A percentile compares a stretch with the other conserved stretches of the same genome.
Conservation (phyloP, 2,797 vertebrate species). For the Fratercula arctica region DNA sequence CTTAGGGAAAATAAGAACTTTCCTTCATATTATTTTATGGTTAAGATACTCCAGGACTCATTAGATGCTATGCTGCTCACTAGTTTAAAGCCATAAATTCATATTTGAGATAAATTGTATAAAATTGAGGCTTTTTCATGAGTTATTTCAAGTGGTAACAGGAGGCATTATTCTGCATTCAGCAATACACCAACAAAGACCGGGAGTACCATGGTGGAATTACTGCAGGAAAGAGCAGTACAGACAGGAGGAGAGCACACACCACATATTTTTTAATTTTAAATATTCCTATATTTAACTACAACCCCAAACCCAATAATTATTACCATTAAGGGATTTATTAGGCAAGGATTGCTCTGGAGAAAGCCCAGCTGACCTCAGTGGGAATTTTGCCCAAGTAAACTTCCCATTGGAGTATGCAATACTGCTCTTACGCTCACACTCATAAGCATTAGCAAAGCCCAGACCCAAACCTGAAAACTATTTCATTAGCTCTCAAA, state of each 20-base stretch:
- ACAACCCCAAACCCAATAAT: neutral
- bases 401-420: neutral
- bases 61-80: neutral
- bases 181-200: neutral
- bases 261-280: neutral
- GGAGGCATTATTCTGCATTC: neutral
- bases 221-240: neutral
- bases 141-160: neutral
- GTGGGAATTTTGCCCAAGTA: conserved; percentile 41
- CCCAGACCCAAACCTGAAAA: neutral
- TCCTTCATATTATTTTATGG: neutral
- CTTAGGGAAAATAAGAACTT: neutral
- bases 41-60: neutral
- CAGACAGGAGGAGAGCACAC: neutral
- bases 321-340: conserved; percentile 22
- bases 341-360: conserved; percentile 16
- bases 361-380: conserved; percentile 33
- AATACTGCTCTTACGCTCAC: neutral
- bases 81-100: neutral
- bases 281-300: conserved; percentile 6
- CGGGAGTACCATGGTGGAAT: neutral
- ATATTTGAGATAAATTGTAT: neutral
- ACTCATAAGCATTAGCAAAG: neutral
- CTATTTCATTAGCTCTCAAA: conserved; percentile 20
- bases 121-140: neutral